Evolutionary conservation across 2,797 vertebrate species (phyloP).

Genomic region (Ciconia nigra): DNA sequence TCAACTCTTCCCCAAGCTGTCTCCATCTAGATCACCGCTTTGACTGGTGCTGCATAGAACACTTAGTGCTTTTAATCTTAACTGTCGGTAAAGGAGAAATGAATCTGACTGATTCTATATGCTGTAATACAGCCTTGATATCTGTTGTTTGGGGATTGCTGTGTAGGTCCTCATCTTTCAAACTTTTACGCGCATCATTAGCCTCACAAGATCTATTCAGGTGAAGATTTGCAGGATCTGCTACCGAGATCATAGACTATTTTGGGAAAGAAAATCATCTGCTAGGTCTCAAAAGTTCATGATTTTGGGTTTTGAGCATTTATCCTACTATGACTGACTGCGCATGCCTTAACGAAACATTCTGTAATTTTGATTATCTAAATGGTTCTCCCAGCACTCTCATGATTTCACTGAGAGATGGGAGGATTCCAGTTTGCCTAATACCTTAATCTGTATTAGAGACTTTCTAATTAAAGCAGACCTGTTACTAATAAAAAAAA

Average conservation of each 20-base stretch:
- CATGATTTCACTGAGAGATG: conserved; percentile 30
- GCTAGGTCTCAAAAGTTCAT: not conserved
- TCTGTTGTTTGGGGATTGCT: not conserved
- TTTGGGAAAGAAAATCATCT: not conserved
- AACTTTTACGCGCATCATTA: not conserved
- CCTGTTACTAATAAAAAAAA: not conserved
- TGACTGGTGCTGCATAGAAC: not conserved
- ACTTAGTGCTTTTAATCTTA: not conserved
- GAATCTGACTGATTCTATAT: not conserved
- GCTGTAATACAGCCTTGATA: not conserved
- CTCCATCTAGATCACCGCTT: not conserved
- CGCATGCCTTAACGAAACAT: not conserved
- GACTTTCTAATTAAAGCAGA: conserved; percentile 73
- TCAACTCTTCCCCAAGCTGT: not conserved
- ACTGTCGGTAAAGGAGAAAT: not conserved
- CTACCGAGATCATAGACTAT: not conserved
- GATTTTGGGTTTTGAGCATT: not conserved
- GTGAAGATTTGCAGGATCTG: not conserved
- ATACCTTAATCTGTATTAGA: conserved; percentile 69
- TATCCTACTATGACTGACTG: not conserved
- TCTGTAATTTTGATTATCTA: conserved; percentile 1
- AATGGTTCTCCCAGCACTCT: not conserved
- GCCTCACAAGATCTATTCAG: not conserved
- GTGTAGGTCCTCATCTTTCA: not conserved
- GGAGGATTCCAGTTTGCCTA: conserved; percentile 48